These are phyloP conservation scores for Pycnonotus jocosus DNA, from an alignment of 2,113 vertebrate species.

Conservation along the genomic window DNA sequence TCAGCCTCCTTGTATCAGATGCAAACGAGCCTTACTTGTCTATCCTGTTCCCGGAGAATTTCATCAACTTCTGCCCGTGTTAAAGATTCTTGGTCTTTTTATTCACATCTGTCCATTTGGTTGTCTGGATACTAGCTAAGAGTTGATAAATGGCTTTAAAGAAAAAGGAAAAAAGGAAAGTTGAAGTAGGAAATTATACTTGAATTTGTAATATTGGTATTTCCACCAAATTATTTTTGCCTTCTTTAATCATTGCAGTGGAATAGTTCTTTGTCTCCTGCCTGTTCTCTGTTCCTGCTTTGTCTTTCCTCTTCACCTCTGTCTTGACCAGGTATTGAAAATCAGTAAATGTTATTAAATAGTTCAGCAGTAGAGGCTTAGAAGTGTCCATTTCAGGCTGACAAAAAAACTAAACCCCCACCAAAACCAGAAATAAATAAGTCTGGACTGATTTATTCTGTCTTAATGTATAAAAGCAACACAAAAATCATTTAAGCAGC, in stretches of 20 bases:
- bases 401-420: background rate
- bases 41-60: background rate
- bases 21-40: background rate
- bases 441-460: background rate
- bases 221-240: background rate
- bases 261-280: background rate
- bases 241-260: fast-evolving
- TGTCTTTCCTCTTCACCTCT: fast-evolving
- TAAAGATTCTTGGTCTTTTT: background rate
- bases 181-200: background rate
- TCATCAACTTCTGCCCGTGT: background rate
- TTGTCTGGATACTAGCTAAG: background rate
- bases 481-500: background rate
- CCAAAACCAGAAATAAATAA: background rate
- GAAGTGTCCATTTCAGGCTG: background rate
- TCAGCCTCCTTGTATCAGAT: background rate
- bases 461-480: background rate
- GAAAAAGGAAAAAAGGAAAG: background rate
- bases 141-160: background rate
- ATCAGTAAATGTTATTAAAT: background rate
- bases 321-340: background rate
- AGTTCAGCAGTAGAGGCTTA: background rate
- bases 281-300: background rate
- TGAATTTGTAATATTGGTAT: background rate
- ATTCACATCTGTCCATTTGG: background rate